Evolutionary conservation across 1,140 invertebrate species (phyloP).

Genomic region (Pomacea maculata): DNA sequence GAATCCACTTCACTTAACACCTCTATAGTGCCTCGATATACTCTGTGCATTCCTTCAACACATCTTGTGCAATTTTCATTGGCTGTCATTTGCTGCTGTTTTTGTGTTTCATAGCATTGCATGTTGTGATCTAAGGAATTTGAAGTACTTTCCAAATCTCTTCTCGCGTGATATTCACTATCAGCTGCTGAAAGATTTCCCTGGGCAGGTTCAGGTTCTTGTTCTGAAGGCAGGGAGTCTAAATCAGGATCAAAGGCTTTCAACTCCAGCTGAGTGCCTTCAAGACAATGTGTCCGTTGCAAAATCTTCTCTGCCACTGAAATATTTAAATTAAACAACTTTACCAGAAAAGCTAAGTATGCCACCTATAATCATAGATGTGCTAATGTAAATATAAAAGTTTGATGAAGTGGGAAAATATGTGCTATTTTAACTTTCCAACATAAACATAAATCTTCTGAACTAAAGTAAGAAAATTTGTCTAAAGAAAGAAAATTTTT

Average conservation of each 20-base stretch:
- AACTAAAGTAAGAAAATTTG: too few species aligned
- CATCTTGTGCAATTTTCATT: neutral
- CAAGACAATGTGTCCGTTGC: neutral
- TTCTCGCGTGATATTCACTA: neutral
- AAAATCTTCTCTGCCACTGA: constrained; percentile 9
- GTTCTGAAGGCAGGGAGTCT: neutral
- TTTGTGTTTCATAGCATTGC: neutral
- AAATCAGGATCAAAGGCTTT: constrained; percentile 13
- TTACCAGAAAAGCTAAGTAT: too few species aligned
- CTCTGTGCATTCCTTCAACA: neutral
- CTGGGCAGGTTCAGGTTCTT: neutral
- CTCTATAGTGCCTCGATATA: constrained; percentile 4
- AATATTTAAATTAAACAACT: neutral
- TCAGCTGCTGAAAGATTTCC: neutral
- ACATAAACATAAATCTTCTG: too few species aligned
- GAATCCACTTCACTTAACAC: neutral
- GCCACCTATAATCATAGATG: too few species aligned
- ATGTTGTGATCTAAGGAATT: neutral
- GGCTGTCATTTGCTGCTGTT: neutral
- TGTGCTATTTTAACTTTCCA: too few species aligned
- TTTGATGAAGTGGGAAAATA: too few species aligned
- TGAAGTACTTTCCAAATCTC: neutral
- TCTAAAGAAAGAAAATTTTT: too few species aligned
- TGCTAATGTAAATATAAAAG: too few species aligned
- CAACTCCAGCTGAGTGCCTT: neutral